These are phyloP conservation scores for Leptopilina myrica DNA, from an alignment of 2,888 invertebrate genomes.

Conservation along the genomic window DNA sequence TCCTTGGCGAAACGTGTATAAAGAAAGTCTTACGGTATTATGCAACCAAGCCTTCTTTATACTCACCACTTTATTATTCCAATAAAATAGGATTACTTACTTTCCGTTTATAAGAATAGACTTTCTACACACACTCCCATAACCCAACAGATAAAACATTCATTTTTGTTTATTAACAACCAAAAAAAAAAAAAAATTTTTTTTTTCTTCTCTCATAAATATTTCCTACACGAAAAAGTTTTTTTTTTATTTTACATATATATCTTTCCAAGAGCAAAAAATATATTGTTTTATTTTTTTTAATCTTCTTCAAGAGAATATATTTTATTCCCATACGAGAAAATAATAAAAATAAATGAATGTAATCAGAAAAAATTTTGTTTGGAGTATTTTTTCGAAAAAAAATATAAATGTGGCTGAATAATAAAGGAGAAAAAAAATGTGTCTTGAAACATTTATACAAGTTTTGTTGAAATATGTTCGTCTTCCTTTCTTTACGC, in stretches of 20 bases:
- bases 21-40: constrained; percentile 59
- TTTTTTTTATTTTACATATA: too few relatives aligned
- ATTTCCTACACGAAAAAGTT: too few relatives aligned
- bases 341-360: too few relatives aligned
- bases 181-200: neutral
- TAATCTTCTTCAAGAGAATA: too few relatives aligned
- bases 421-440: neutral
- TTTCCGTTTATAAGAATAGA: constrained; percentile 62
- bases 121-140: constrained; percentile 39
- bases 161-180: neutral
- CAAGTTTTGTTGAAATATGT: constrained; percentile 19
- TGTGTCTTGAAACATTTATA: constrained; percentile 1
- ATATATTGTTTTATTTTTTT: too few relatives aligned
- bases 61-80: constrained; percentile 64
- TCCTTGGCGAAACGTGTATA: constrained; percentile 49
- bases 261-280: too few relatives aligned
- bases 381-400: too few relatives aligned
- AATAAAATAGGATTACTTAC: constrained; percentile 70
- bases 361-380: too few relatives aligned
- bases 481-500: neutral
- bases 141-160: neutral
- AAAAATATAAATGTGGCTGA: too few relatives aligned
- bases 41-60: constrained; percentile 62
- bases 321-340: too few relatives aligned
- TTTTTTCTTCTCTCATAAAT: neutral